These are phyloP conservation scores for Lithophane semibrunnea DNA, from an alignment of 2,888 invertebrate species.

Conservation along the genomic window DNA sequence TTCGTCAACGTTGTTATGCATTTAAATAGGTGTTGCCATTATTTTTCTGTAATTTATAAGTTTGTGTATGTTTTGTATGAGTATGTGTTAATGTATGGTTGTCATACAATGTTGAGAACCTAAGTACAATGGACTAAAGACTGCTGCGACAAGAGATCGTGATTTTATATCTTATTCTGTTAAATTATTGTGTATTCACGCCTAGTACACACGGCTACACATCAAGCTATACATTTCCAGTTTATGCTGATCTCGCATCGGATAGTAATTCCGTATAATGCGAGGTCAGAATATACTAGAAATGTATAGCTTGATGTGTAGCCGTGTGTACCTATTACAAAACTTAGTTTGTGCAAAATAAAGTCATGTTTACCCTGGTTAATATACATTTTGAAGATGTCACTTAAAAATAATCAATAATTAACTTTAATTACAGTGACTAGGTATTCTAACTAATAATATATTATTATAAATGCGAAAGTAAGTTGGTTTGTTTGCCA, in stretches of 20 bases:
- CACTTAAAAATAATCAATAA: neutral
- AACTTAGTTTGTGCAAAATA: neutral
- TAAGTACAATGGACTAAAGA: conserved; percentile 34
- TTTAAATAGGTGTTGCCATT: conserved; percentile 47
- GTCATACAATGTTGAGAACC: conserved; percentile 44
- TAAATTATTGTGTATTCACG: conserved; percentile 11
- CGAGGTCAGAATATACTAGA: no score
- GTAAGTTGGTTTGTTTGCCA: no score
- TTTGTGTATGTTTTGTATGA: conserved; percentile 30
- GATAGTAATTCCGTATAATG: no score
- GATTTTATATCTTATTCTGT: conserved; percentile 1
- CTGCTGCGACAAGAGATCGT: conserved; percentile 14
- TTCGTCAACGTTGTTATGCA: conserved; percentile 65
- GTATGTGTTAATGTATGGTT: conserved; percentile 18
- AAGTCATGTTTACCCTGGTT: neutral
- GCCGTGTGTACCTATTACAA: neutral
- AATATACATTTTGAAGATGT: no score
- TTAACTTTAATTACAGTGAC: neutral
- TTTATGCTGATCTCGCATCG: no score
- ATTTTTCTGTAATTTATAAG: conserved; percentile 48
- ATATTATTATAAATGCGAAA: no score
- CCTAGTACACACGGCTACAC: no score
- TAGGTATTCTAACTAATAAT: no score
- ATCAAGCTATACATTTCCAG: no score
- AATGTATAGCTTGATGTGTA: no score